Percentiles rank a stretch among this genome's conserved stretches.
Evolutionary conservation across 1,140 invertebrate species (phyloP).

Genomic region (Ectropis grisescens): DNA sequence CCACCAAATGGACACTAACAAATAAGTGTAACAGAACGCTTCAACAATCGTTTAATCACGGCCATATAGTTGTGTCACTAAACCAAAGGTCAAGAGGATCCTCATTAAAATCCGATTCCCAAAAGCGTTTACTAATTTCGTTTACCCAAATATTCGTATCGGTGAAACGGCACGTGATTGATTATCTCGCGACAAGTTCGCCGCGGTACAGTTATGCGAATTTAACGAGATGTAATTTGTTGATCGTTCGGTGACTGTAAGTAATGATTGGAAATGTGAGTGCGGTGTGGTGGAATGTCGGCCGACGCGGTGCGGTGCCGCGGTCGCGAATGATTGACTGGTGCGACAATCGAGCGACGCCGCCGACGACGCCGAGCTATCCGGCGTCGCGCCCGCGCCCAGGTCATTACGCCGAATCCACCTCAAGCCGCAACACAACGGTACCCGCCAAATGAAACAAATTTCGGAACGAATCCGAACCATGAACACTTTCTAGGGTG

Average conservation of each 20-base stretch:
- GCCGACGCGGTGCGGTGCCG: slow-evolving; percentile 16
- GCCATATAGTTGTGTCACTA: no score
- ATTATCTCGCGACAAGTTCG: slow-evolving; percentile 4
- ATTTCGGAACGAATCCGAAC: no score
- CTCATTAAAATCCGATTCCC: no score
- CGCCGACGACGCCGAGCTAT: neutral
- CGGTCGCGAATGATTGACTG: slow-evolving; percentile 32
- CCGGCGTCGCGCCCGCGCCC: neutral
- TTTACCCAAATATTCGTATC: no score
- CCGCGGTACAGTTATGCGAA: slow-evolving; percentile 6
- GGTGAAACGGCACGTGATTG: neutral
- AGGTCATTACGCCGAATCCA: slow-evolving; percentile 52
- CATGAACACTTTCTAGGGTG: no score
- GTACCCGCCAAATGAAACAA: slow-evolving; percentile 10
- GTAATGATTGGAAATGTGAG: slow-evolving; percentile 5
- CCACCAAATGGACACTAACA: no score
- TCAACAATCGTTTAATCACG: no score
- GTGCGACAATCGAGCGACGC: slow-evolving; percentile 28
- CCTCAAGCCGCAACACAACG: slow-evolving; percentile 21
- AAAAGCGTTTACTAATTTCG: no score
- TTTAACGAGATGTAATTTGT: slow-evolving; percentile 7
- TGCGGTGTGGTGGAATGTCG: slow-evolving; percentile 12
- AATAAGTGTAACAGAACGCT: no score
- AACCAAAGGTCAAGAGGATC: no score
- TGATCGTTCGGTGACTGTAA: slow-evolving; percentile 3